A percentile compares a stretch with the other conserved stretches of the same genome.
Conservation (phyloP, 2,888 invertebrate genomes). For the Tetragnatha montana region DNA sequence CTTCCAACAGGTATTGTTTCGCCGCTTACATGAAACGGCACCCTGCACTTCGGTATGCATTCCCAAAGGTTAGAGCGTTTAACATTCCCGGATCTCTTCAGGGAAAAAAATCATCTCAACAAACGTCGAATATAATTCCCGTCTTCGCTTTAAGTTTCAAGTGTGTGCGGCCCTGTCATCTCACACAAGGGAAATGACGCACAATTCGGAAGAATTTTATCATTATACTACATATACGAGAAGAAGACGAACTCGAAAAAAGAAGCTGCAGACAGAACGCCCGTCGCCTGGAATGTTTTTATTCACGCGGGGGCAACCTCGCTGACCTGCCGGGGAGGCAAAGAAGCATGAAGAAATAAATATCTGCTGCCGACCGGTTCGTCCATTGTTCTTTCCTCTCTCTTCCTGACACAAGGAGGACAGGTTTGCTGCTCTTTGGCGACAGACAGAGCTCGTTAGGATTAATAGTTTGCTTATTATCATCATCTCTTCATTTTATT, state of each 20-base stretch:
- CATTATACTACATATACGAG: not conserved
- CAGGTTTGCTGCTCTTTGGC: constrained; percentile 14
- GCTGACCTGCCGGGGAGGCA: constrained; percentile 46
- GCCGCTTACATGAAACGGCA: no score
- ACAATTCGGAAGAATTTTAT: not conserved
- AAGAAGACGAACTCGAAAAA: not conserved
- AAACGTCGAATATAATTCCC: no score
- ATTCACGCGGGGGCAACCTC: constrained; percentile 43
- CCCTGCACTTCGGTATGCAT: no score
- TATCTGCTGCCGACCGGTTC: constrained; percentile 52
- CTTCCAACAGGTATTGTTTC: no score
- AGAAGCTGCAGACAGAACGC: not conserved
- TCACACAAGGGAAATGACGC: not conserved
- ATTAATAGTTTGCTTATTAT: no score
- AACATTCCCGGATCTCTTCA: no score
- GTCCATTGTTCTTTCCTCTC: constrained; percentile 54
- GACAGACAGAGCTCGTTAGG: not conserved
- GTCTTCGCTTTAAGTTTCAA: no score
- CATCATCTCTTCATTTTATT: no score
- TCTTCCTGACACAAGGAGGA: constrained; percentile 41
- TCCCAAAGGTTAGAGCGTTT: no score
- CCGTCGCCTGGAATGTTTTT: not conserved
- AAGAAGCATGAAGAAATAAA: constrained; percentile 35
- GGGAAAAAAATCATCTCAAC: no score
- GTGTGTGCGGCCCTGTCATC: no score